Evolutionary conservation across 1,140 invertebrate species (phyloP), one percentile per base, ranked within the genome.

Genomic region (Cataglyphis hispanica): DNA sequence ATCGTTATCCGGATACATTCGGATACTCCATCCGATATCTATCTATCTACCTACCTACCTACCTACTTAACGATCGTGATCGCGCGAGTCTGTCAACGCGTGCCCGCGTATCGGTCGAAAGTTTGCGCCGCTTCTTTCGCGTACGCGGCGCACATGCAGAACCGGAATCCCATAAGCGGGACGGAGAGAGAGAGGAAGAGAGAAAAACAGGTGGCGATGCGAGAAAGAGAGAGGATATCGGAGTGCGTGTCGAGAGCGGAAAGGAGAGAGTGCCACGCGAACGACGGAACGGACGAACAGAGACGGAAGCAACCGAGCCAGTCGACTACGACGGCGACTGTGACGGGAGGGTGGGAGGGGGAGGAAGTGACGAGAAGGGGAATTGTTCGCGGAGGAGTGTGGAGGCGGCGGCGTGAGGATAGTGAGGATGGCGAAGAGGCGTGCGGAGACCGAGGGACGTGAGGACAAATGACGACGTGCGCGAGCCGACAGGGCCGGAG

Each of bases 401-500:
- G 53, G 27, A 22, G 69, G 64, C 5, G 25, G 27, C 27, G 46
- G 34, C 8, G 43, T 10, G 76, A 67, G 77, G 63, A 80, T 60
- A 43, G 43, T 10, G 76, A 67, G 77, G 63, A 80, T 60, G 56
- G 25, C 16, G 66, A 5, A 53, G 75, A 61, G 75, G 27, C 25
- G 84, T 27, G 76, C 25, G 27, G 77, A 31, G 34, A 6, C 50
- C 27, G 77, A 37, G 78, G 66, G 50, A 58, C 37, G 34, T 60
- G 89, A 90, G 89, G 86, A 87, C 88, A 87, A 90, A 90, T 87
- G 88, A 90, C 77, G 87, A 89, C 66, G 80, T 88, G 89, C 85
- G 88, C 89, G 89, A 90, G 88, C 88, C 89, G 67, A 77, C 89
- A 90, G 89, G 89, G 86, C 88, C 89, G 89, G 88, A 85, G 75